phyloP scores from a whole-genome alignment of 2,113 vertebrate genomes.

The Erinaceus europaeus region DNA sequence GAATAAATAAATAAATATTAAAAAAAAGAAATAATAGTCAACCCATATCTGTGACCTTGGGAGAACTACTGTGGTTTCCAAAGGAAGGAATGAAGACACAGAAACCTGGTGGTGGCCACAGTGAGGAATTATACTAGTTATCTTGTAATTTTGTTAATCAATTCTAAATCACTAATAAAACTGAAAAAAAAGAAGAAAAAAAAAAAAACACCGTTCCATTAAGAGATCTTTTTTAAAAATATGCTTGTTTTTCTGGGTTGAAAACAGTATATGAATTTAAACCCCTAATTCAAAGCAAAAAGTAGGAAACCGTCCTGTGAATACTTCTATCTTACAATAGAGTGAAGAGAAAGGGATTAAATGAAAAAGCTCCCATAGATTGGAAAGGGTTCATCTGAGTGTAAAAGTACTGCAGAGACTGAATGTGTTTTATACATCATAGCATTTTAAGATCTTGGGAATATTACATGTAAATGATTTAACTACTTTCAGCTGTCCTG shows the following conservation, averaged over 20 bases:
- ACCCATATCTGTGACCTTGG: too few species aligned
- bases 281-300: conserved; percentile 30
- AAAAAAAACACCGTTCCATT: neutral
- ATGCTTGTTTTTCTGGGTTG: neutral
- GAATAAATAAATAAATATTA: too few species aligned
- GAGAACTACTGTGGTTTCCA: too few species aligned
- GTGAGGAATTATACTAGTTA: too few species aligned
- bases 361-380: conserved; percentile 39
- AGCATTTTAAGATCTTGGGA: conserved; percentile 77
- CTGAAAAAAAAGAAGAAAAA: too few species aligned
- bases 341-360: conserved; percentile 51
- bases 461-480: conserved; percentile 81
- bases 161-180: too few species aligned
- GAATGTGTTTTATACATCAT: conserved; percentile 74
- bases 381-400: conserved; percentile 51
- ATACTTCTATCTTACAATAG: conserved; percentile 58
- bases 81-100: too few species aligned
- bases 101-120: too few species aligned
- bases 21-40: too few species aligned
- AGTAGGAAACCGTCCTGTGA: conserved; percentile 17
- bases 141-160: too few species aligned
- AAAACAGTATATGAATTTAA: conserved; percentile 45
- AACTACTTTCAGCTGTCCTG: conserved; percentile 85
- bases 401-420: conserved; percentile 74
- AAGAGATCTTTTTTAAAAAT: neutral